Conservation (phyloP, 2,888 invertebrate genomes). For the Conus canariensis region DNA sequence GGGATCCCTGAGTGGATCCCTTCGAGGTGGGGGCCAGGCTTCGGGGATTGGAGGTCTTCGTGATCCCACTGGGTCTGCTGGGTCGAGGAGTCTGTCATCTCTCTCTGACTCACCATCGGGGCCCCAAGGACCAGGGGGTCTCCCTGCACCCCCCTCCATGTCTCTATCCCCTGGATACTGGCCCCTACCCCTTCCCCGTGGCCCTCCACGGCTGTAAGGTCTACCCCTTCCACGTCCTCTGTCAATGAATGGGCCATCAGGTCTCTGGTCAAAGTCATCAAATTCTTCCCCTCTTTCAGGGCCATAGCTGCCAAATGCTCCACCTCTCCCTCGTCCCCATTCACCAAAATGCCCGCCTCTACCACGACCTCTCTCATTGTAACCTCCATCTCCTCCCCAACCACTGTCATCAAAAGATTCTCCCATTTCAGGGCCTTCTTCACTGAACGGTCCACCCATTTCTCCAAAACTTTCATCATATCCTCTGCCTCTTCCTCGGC, state of each 20-base stretch:
- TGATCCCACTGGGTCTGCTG: constrained; percentile 3
- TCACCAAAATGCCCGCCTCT: neutral
- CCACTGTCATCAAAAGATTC: neutral
- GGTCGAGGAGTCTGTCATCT: neutral
- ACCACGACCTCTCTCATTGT: neutral
- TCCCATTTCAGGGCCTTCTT: neutral
- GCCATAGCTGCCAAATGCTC: neutral
- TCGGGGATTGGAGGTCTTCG: neutral
- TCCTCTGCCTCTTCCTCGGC: constrained; percentile 19
- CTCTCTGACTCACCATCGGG: neutral
- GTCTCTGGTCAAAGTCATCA: neutral
- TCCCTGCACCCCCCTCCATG: neutral
- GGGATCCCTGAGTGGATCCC: constrained; percentile 24
- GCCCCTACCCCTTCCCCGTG: constrained; percentile 31
- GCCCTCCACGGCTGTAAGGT: constrained; percentile 7
- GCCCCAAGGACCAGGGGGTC: constrained; percentile 29
- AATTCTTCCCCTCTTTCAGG: neutral
- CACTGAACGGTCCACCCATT: neutral
- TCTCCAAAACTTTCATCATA: neutral
- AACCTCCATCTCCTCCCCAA: neutral
- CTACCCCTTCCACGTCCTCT: constrained; percentile 16
- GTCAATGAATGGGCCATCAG: neutral
- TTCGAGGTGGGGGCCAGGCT: constrained; percentile 1
- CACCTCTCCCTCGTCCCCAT: neutral
- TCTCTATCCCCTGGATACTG: constrained; percentile 6